Percentiles rank a stretch among this genome's conserved stretches.
These are phyloP conservation scores for Heterodera filipjevi DNA, from an alignment of 2,888 invertebrate species.

Conservation along the genomic window DNA sequence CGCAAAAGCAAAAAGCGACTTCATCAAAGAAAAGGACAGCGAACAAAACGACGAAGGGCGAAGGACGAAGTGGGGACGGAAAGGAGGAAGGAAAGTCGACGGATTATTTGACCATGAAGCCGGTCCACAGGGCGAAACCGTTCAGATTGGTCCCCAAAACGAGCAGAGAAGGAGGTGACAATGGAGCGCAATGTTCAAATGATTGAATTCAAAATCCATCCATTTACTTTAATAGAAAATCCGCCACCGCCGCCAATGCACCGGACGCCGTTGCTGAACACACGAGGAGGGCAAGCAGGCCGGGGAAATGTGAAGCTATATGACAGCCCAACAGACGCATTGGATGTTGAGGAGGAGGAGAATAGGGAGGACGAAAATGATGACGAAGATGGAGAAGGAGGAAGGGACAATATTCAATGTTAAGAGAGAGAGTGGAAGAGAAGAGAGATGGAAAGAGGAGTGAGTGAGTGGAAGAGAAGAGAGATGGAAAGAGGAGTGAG, in stretches of 20 bases:
- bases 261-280: slow-evolving; percentile 16
- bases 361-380: background rate
- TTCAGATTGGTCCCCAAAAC: slow-evolving; percentile 21
- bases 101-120: slow-evolving; percentile 63
- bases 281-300: background rate
- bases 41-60: background rate
- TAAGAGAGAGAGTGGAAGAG: background rate
- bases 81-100: slow-evolving; percentile 11
- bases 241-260: slow-evolving; percentile 27
- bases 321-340: slow-evolving; percentile 38
- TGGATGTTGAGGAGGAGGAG: background rate
- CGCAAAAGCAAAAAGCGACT: slow-evolving; percentile 6
- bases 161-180: background rate
- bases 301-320: slow-evolving; percentile 28
- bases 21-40: background rate
- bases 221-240: background rate
- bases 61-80: background rate
- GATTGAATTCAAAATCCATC: background rate
- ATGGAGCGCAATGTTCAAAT: background rate
- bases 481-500: background rate
- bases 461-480: background rate
- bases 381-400: background rate
- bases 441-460: background rate
- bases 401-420: no score
- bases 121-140: slow-evolving; percentile 46